Conservation (phyloP, 2,797 vertebrate genomes). For the Heteromormyrus szaboi region DNA sequence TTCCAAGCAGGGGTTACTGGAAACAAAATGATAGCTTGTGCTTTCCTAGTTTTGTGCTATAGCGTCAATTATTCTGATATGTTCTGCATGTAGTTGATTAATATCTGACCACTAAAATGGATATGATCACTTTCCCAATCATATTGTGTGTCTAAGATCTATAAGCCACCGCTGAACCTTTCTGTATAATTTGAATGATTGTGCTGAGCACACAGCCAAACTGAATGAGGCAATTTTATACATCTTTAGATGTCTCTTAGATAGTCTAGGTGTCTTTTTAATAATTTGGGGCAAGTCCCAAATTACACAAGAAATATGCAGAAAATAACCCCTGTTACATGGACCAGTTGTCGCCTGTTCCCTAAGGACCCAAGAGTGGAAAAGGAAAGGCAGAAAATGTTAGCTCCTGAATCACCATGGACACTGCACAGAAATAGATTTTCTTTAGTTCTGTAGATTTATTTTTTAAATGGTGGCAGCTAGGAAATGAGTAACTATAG, state of each 20-base stretch:
- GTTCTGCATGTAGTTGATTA: not conserved
- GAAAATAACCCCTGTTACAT: not conserved
- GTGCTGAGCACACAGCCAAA: not conserved
- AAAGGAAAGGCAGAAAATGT: not conserved
- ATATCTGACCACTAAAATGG: not conserved
- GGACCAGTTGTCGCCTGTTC: not conserved
- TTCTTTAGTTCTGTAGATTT: not conserved
- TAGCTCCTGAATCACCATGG: not conserved
- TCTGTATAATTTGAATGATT: not conserved
- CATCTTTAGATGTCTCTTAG: not conserved
- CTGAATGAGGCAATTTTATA: not conserved
- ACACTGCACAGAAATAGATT: not conserved
- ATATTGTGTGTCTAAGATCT: not conserved
- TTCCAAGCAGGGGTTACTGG: not conserved
- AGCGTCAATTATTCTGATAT: not conserved
- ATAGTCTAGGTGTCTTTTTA: not conserved
- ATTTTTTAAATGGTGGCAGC: not conserved
- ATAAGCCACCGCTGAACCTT: not conserved
- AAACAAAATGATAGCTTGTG: not conserved
- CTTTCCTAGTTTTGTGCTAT: not conserved
- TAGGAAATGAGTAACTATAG: not conserved
- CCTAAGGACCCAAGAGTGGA: not conserved
- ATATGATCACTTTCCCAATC: not conserved
- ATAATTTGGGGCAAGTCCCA: not conserved
- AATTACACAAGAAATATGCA: not conserved